Evolutionary conservation across 92 coral and sea anemone genomes (phyloP).

Genomic region (Micromussa lordhowensis): DNA sequence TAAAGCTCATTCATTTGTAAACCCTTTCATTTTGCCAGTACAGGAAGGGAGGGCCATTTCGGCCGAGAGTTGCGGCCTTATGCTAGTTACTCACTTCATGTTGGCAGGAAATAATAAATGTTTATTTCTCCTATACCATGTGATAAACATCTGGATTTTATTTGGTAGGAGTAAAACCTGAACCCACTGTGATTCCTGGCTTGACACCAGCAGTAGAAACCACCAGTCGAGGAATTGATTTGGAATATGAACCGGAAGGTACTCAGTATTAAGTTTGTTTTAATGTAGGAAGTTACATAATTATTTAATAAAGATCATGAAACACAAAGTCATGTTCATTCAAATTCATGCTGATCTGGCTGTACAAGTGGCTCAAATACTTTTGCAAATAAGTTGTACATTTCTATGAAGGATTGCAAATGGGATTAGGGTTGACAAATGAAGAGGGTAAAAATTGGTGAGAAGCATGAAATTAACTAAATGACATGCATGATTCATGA

Average conservation of each 20-base stretch:
- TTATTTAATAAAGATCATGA: too few species aligned
- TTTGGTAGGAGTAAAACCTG: conserved; percentile 76
- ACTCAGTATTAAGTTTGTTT: neutral
- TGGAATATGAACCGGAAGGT: conserved; percentile 98
- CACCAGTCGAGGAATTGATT: conserved; percentile 83
- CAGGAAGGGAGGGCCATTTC: too few species aligned
- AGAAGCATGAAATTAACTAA: too few species aligned
- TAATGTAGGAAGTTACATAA: too few species aligned
- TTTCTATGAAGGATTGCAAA: neutral
- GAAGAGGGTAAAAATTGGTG: too few species aligned
- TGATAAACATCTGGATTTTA: neutral
- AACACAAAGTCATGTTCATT: too few species aligned
- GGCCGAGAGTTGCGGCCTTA: too few species aligned
- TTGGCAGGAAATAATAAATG: too few species aligned
- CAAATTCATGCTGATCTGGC: neutral
- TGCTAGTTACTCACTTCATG: too few species aligned
- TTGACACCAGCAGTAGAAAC: conserved; percentile 66
- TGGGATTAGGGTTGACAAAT: too few species aligned
- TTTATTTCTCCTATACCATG: too few species aligned
- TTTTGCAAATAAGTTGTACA: neutral
- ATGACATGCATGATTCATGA: too few species aligned
- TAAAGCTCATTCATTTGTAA: neutral
- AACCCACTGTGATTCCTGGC: conserved; percentile 80
- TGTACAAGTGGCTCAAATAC: neutral
- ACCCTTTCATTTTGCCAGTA: neutral